Conservation (phyloP, 2,113 vertebrate species). For the Phrynocephalus versicolor region DNA sequence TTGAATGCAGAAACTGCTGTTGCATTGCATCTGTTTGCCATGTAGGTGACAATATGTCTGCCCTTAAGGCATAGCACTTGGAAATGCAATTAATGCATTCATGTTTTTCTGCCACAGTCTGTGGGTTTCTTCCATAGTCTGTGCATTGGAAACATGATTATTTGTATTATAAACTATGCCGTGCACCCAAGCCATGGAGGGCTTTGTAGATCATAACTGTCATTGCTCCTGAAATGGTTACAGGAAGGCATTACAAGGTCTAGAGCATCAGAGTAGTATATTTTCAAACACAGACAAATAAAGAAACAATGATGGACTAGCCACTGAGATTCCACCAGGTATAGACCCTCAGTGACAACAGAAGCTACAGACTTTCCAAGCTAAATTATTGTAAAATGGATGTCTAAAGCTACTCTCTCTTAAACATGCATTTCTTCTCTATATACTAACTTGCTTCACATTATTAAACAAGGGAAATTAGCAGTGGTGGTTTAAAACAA, state of each 20-base stretch:
- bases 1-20: neutral
- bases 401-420: neutral
- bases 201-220: neutral
- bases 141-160: neutral
- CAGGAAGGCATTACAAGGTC: neutral
- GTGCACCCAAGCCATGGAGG: neutral
- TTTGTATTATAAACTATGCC: neutral
- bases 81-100: neutral
- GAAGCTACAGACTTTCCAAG: too few species aligned
- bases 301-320: neutral
- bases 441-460: neutral
- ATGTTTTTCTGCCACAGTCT: neutral
- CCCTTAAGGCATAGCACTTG: neutral
- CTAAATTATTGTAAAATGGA: neutral
- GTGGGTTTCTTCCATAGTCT: neutral
- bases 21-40: neutral
- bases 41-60: neutral
- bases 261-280: neutral
- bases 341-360: too few species aligned
- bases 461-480: neutral
- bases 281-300: neutral
- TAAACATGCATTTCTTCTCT: neutral
- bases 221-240: neutral
- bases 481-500: neutral
- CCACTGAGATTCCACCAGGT: neutral